These are phyloP conservation scores for Machimus rusticus DNA, from an alignment of 2,888 invertebrate species.

Conservation along the genomic window DNA sequence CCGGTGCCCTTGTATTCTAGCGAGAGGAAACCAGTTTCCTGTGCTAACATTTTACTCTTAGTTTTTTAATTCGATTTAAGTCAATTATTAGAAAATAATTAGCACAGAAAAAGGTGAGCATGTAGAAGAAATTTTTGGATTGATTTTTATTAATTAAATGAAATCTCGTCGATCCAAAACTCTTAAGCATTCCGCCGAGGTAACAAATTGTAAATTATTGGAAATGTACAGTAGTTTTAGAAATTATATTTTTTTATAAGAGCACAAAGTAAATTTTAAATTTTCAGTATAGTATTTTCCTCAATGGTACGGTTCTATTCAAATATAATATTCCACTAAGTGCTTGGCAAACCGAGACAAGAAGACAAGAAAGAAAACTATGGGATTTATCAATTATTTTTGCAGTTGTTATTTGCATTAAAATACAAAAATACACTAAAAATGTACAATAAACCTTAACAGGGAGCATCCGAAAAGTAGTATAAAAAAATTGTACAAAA, in stretches of 20 bases:
- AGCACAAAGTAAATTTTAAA: neutral
- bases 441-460: slow-evolving; percentile 27
- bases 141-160: neutral
- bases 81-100: neutral
- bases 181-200: neutral
- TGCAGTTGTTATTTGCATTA: slow-evolving; percentile 22
- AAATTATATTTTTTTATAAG: neutral
- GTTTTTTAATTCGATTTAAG: slow-evolving; percentile 37
- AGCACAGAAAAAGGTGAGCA: neutral
- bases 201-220: neutral
- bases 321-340: no score
- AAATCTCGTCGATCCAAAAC: neutral
- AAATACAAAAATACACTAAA: slow-evolving; percentile 34
- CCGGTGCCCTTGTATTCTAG: slow-evolving; percentile 83
- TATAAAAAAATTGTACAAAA: slow-evolving; percentile 17
- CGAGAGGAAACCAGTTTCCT: slow-evolving; percentile 87
- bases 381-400: neutral
- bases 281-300: neutral
- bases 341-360: no score
- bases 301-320: neutral
- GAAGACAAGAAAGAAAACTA: neutral
- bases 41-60: slow-evolving; percentile 90
- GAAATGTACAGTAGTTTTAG: neutral
- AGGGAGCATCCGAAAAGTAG: neutral
- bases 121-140: neutral